These are phyloP conservation scores for Cantharis lateralis DNA, from an alignment of 2,888 invertebrate genomes.

Conservation along the genomic window DNA sequence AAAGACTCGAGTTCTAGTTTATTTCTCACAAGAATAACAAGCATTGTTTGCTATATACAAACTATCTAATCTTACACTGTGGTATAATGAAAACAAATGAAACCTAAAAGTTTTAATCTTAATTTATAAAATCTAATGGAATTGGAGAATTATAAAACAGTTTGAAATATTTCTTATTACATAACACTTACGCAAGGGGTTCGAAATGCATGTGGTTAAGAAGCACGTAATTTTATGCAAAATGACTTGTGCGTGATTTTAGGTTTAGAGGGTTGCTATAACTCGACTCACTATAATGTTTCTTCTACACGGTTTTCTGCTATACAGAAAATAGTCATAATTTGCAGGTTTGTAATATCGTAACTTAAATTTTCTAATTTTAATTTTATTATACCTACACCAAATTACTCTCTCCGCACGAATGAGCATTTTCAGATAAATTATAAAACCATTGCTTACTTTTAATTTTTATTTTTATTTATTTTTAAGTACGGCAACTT, in stretches of 20 bases:
- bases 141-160: background rate
- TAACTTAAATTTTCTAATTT: background rate
- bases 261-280: slow-evolving; percentile 3
- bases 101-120: background rate
- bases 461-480: background rate
- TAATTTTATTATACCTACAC: background rate
- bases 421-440: background rate
- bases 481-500: background rate
- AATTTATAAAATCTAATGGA: background rate
- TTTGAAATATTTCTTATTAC: background rate
- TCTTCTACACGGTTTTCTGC: background rate
- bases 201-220: slow-evolving; percentile 1
- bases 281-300: background rate
- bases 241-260: slow-evolving; percentile 14
- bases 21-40: background rate
- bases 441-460: background rate
- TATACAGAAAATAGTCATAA: background rate
- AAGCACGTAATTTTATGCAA: slow-evolving; percentile 14
- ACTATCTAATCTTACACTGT: background rate
- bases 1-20: background rate
- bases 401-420: background rate
- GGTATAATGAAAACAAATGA: background rate
- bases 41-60: background rate
- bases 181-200: background rate
- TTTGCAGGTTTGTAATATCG: background rate